Base-by-base conservation (phyloP, 2,888 invertebrate genomes). In the Eumacrocentrus americanus region DNA sequence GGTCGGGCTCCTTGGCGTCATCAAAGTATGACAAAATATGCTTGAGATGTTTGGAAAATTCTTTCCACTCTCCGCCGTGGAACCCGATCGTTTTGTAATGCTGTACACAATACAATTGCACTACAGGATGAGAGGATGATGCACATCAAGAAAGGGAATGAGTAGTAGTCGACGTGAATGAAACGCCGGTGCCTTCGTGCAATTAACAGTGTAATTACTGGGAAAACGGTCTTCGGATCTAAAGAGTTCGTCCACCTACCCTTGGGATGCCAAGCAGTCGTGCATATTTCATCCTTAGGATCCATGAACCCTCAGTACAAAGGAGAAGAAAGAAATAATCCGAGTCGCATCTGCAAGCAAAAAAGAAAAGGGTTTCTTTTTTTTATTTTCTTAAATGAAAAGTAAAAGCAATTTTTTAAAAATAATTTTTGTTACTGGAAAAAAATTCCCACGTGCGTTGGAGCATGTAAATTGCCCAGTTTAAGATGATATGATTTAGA, bases 241-340 rank as follows among this genome's bases (percentile, higher is more conserved):
- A 62, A 67, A 66, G 66, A 59, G 60, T 63, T 62, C 56, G 51
- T 50, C 56, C 53, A 58, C 38, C 40, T 50, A 57, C 64, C 53
- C 51, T 37, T 20, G 18, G 29, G 50, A 57, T 57, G 29, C 46
- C 58, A 68, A 65, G 59, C 60, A 58, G 48, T 37, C 61, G 50
- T 71, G 68, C 71, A 74, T 77, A 76, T 75, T 77, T 77, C 75
- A 77, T 77, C 67, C 72, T 77, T 73, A 74, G 68, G 67, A 70
- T 70, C 69, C 64, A 68, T 71, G 48, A 58, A 63, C 66, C 67
- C 66, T 63, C 65, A 56, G n/a, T 9, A 48, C 52, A 60, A 59
- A 51, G 59, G 60, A 68, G 69, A 69, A 67, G 66, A 70, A 71
- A 64, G 65, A 68, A 72, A 68, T 71, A 71, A 72, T 73, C 71